Evolutionary conservation across 2,888 invertebrate genomes (phyloP), one percentile per base, ranked within the genome.

Genomic region (Phalera bucephala): DNA sequence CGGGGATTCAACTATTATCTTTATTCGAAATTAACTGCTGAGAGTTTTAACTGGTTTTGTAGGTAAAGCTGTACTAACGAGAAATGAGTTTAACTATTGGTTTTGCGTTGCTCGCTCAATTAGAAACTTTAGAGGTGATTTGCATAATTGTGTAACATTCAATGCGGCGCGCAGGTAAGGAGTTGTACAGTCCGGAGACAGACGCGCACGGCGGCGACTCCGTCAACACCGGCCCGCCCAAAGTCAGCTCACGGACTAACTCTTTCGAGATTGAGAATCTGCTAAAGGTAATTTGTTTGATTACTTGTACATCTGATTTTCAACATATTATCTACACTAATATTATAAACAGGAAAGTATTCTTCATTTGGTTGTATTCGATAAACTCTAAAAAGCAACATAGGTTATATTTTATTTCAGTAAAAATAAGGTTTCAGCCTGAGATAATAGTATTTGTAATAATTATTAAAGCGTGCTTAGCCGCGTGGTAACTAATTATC

Each of bases 191-290:
- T 54, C 93, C 93, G 10, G 94, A 94, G 52, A 45, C 75, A 1
- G 87, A 87, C 11, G 71, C 63, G 1, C 82, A 82, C 73, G 73
- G 90, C 46, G 60, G 87, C 64, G 72, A 80, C 32, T 61, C 71
- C 7, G 58, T 80, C 31, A 68, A 57, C 40, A 65, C 71, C 12
- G 89, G 89, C 28, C 83, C 87, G 8, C 88, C 88, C 5, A 94
- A 94, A 84, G 93, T 93, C 66, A 93, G 94, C 59, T 95, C 95
- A 33, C 92, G 97, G 60, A 95, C 97, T 45, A 97, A 97, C 86
- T 96, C 97, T 39, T 96, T 97, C 80, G 98, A 98, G 91, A 98
- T 98, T 68, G 98, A 98, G 90, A 97, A 97, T 87, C 92, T 98
- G 67, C 92, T 98, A 54, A 97, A 97, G 93, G 92, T 92, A 71